A percentile compares a stretch with the other conserved stretches of the same genome.
These are phyloP conservation scores for Andricus grossulariae DNA, from an alignment of 1,140 invertebrate species.

Conservation along the genomic window DNA sequence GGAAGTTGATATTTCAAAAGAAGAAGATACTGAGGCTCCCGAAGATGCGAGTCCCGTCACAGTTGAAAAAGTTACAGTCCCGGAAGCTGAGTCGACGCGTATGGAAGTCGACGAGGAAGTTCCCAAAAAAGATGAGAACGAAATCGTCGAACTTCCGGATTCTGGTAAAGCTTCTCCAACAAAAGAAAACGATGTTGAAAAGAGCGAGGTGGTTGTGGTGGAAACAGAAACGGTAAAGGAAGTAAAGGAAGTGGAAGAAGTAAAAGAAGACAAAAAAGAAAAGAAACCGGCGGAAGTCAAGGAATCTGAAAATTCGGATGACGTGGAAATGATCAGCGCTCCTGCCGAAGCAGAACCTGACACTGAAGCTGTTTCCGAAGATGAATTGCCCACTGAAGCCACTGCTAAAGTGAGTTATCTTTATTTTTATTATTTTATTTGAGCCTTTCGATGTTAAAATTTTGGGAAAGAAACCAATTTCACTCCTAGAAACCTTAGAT, in stretches of 20 bases:
- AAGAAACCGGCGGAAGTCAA: background rate
- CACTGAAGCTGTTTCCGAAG: conserved; percentile 83
- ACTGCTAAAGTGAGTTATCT: conserved; percentile 64
- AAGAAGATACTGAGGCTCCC: background rate
- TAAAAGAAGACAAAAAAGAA: conserved; percentile 3
- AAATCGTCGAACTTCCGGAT: conserved; percentile 31
- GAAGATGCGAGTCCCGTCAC: background rate
- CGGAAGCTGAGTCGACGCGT: background rate
- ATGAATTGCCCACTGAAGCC: conserved; percentile 78
- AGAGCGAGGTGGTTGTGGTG: no score
- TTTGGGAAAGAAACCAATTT: no score
- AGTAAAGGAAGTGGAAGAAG: conserved; percentile 22
- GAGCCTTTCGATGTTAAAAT: background rate
- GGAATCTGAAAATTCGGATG: conserved; percentile 29
- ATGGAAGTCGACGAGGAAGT: conserved; percentile 30
- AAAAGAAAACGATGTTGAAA: no score
- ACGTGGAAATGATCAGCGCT: conserved; percentile 33
- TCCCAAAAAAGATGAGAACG: background rate
- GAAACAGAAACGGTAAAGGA: conserved; percentile 33
- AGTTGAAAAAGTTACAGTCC: background rate
- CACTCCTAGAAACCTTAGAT: no score
- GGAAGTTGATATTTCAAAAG: conserved; percentile 8
- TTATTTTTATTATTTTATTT: conserved; percentile 1
- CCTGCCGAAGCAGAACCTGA: conserved; percentile 75
- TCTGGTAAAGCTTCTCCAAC: no score